A percentile compares a stretch with the other conserved stretches of the same genome.
Evolutionary conservation across 2,888 invertebrate genomes (phyloP).

Genomic region (Tipula helvola): DNA sequence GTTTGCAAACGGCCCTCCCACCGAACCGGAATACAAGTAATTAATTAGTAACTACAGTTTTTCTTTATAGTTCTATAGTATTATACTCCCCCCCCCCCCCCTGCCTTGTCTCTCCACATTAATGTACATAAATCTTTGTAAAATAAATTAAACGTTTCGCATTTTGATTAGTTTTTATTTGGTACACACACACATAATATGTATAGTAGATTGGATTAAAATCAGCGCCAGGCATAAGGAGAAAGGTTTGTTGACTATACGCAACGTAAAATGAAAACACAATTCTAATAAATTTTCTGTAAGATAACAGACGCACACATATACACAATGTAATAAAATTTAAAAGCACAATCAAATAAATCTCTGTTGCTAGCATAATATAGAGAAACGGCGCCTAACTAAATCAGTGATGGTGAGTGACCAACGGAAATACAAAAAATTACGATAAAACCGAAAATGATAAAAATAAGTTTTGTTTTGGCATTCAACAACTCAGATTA

Average conservation of each 20-base stretch:
- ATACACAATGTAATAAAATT: background rate
- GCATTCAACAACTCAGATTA: too few relatives aligned
- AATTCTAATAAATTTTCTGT: background rate
- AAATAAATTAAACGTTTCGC: background rate
- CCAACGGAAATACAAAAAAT: too few relatives aligned
- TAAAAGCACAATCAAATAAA: background rate
- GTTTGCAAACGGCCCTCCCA: background rate
- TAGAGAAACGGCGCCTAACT: background rate
- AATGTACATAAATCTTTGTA: background rate
- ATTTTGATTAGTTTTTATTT: background rate
- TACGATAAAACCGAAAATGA: too few relatives aligned
- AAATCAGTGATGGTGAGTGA: too few relatives aligned
- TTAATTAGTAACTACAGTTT: too few relatives aligned
- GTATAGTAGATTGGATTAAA: background rate
- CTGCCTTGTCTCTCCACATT: background rate
- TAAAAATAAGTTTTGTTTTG: too few relatives aligned
- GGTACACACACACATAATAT: background rate
- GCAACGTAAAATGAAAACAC: background rate
- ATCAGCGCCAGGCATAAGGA: background rate
- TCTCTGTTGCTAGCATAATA: background rate
- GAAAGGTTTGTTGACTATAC: background rate
- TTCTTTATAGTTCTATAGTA: too few relatives aligned
- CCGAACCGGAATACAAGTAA: background rate
- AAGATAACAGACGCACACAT: background rate
- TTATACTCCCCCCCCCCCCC: background rate